Evolutionary conservation across 2,113 vertebrate genomes (phyloP), one percentile per base, ranked within the genome.

Genomic region (Saccopteryx leptura): DNA sequence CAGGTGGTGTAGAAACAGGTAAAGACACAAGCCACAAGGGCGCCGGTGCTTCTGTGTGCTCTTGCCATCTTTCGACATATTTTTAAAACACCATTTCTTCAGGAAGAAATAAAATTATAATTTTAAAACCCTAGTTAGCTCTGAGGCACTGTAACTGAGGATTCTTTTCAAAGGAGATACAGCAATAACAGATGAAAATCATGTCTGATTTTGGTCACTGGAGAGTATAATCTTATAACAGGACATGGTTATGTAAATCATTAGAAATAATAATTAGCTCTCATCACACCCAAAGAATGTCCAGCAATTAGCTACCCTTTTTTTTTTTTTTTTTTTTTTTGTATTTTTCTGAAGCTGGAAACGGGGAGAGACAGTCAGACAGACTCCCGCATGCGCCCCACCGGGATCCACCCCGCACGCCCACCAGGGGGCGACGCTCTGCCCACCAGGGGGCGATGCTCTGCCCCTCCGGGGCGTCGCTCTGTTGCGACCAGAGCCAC

Each of bases 241-340:
- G 12, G 46, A 88, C 24, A 60, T 31, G 11, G 76, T 66, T 58
- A 63, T 11, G 31, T 68, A 52, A 75, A 90, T 58, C 46, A 65
- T 33, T 31, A 15, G 80, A 82, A 87, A 79, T 63, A 93, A 46
- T 26, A 58, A 93, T 48, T 72, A 66, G 28, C 19, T 87, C 74
- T 94, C 65, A 90, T 84, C 33, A 63, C 23, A 71, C 56, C n/a
- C 48, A 85, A 92, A 76, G 88, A 83, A 83, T 11, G 9, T 90
- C 39, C 21, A 80, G 52, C 50, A 88, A 50, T 92, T 39, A 65
- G 31, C 65, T n/a, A n/a, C n/a, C n/a, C n/a, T n/a, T n/a, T n/a
- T n/a, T n/a, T n/a, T n/a, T n/a, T n/a, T n/a, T n/a, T n/a, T n/a
- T n/a, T n/a, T n/a, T n/a, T n/a, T n/a, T n/a, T n/a, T n/a, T n/a